phyloP scores from a whole-genome alignment of 2,113 vertebrate genomes.

The Tetrax tetrax region DNA sequence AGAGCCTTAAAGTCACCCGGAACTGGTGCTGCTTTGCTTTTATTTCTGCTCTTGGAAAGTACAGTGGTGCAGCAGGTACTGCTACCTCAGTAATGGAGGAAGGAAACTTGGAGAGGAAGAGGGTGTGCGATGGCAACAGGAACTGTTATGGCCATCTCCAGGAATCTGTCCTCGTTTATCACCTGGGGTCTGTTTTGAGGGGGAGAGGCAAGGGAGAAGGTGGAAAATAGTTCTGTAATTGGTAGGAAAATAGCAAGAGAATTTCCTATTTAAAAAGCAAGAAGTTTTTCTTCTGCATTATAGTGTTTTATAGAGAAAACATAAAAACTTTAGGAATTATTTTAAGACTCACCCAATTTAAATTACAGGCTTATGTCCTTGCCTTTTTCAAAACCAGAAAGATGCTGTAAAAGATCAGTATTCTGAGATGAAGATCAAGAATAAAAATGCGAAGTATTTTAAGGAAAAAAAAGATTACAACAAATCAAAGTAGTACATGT shows the following conservation, averaged over 20 bases:
- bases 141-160: background rate
- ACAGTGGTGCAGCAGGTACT: background rate
- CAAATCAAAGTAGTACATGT: background rate
- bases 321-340: background rate
- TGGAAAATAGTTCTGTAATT: background rate
- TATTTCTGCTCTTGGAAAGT: background rate
- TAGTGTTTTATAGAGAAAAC: background rate
- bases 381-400: background rate
- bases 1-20: background rate
- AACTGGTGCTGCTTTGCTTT: background rate
- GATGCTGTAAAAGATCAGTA: background rate
- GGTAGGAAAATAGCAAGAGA: background rate
- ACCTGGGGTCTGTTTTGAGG: background rate
- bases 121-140: background rate
- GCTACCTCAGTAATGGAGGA: background rate
- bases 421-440: background rate
- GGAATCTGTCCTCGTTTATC: background rate
- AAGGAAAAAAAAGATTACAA: background rate
- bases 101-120: background rate
- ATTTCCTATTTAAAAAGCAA: background rate
- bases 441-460: background rate
- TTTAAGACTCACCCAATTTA: background rate
- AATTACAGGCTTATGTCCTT: background rate
- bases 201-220: background rate
- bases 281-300: background rate